Evolutionary conservation across 2,797 vertebrate genomes (phyloP).

Genomic region (Rhinogobio ventralis): DNA sequence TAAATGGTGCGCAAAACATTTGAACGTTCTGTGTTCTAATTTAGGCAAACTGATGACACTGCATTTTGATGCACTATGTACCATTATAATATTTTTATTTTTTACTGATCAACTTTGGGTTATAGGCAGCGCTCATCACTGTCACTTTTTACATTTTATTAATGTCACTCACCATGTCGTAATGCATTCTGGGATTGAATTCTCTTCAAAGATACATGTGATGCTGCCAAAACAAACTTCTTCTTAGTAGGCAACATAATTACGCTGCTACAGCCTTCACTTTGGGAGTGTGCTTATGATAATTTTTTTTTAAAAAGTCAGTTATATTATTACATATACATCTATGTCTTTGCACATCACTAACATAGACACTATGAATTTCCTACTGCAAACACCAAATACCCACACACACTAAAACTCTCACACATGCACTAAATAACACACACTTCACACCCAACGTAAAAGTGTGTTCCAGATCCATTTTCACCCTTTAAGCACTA

Average conservation of each 20-base stretch:
- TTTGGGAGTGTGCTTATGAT: constrained; percentile 1
- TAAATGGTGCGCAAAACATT: too few relatives aligned
- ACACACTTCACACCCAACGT: constrained; percentile 50
- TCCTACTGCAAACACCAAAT: constrained; percentile 29
- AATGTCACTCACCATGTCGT: not conserved
- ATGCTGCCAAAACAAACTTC: not conserved
- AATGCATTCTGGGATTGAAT: not conserved
- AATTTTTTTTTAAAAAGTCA: constrained; percentile 18
- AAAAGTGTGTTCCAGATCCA: constrained; percentile 50
- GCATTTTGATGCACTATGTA: too few relatives aligned
- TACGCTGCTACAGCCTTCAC: constrained; percentile 2
- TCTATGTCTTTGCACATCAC: constrained; percentile 37
- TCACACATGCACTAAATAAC: constrained; percentile 45
- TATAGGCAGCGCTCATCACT: too few relatives aligned
- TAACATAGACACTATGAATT: constrained; percentile 21
- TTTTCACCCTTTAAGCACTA: constrained; percentile 55
- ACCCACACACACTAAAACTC: constrained; percentile 51
- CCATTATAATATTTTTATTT: too few relatives aligned
- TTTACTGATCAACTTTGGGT: too few relatives aligned
- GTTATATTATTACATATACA: constrained; percentile 8
- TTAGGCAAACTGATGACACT: too few relatives aligned
- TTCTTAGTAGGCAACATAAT: constrained; percentile 2
- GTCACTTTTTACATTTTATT: too few relatives aligned
- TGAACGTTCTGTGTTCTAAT: too few relatives aligned
- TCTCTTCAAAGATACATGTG: not conserved